Conservation (phyloP, 37 sponge, comb jelly and placozoan genomes). For the Lycopodina hypogea region DNA sequence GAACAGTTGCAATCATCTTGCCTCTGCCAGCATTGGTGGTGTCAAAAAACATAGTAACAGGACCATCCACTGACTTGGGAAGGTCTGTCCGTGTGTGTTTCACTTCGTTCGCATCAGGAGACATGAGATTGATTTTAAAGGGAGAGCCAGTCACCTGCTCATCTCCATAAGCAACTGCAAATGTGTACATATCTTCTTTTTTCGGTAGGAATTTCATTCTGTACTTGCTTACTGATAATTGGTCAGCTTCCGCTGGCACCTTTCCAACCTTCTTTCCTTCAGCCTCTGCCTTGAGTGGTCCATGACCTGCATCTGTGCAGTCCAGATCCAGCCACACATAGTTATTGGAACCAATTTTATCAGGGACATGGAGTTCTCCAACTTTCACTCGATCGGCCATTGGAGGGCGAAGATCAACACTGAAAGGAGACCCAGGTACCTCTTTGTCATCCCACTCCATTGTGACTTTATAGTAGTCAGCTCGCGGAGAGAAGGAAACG, state of each 20-base stretch:
- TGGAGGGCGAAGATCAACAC: conserved; percentile 43
- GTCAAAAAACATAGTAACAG: conserved; percentile 35
- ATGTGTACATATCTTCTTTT: conserved; percentile 45
- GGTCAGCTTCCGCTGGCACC: conserved; percentile 22
- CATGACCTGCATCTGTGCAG: conserved; percentile 40
- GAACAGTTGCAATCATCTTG: conserved; percentile 23
- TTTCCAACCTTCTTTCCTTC: conserved; percentile 20
- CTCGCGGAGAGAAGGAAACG: conserved; percentile 42
- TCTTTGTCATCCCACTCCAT: conserved; percentile 50
- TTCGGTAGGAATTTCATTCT: conserved; percentile 42
- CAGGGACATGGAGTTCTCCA: conserved; percentile 45
- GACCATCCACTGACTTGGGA: conserved; percentile 18
- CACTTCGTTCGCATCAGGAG: conserved; percentile 41
- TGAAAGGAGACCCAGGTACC: conserved; percentile 69
- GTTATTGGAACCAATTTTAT: conserved; percentile 37
- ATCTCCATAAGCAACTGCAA: conserved; percentile 39
- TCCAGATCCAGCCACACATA: conserved; percentile 34
- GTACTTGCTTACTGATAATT: not conserved
- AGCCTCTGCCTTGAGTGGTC: conserved; percentile 19
- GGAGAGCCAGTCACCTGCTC: conserved; percentile 57
- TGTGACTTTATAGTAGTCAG: conserved; percentile 47
- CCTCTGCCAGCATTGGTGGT: conserved; percentile 61
- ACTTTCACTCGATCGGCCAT: conserved; percentile 46
- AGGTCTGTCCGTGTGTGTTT: conserved; percentile 13
- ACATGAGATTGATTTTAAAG: conserved; percentile 52